Conservation (phyloP, 2,797 vertebrate species). For the Capromys pilorides region DNA sequence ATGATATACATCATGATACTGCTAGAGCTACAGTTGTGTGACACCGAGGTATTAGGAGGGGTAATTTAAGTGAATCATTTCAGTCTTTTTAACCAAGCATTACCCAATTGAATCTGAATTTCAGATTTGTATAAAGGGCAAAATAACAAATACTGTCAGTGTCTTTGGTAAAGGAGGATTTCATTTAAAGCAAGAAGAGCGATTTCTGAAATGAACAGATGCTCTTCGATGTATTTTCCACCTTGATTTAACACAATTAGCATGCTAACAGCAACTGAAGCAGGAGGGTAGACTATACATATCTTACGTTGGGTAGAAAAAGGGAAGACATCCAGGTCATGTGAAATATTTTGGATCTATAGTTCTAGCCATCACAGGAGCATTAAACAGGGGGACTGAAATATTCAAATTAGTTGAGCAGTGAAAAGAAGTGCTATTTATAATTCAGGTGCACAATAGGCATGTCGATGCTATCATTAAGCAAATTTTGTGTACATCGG, state of each 20-base stretch:
- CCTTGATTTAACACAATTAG: neutral
- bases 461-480: slow-evolving; percentile 2
- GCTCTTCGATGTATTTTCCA: neutral
- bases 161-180: neutral
- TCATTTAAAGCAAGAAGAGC: neutral
- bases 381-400: neutral
- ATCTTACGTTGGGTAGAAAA: neutral
- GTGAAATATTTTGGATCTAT: neutral
- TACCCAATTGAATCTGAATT: neutral
- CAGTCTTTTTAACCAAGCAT: neutral
- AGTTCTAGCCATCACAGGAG: neutral
- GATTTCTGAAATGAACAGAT: neutral
- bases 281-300: neutral
- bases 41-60: too few species aligned
- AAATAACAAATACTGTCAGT: neutral
- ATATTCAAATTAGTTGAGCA: slow-evolving; percentile 2
- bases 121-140: neutral
- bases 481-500: neutral
- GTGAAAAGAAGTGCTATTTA: neutral
- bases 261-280: neutral
- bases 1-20: too few species aligned
- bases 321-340: neutral
- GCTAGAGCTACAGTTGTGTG: neutral
- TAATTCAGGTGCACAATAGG: slow-evolving; percentile 7
- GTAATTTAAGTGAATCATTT: neutral